Conservation (phyloP, 2,797 vertebrate genomes). For the Triplophysa yarkandensis region DNA sequence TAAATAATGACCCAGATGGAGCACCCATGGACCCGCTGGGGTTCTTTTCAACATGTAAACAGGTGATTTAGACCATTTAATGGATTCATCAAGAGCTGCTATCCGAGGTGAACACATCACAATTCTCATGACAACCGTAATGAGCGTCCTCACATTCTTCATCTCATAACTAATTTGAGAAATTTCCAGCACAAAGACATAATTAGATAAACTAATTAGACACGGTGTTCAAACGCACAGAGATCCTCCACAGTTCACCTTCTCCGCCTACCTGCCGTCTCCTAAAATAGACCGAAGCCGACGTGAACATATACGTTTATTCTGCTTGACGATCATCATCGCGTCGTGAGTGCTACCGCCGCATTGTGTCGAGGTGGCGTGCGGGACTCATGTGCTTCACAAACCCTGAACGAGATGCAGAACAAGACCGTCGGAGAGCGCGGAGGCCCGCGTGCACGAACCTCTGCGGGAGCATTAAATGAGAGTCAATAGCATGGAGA, state of each 20-base stretch:
- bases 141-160: conserved; percentile 80
- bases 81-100: background rate
- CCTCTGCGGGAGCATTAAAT: conserved; percentile 45
- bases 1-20: background rate
- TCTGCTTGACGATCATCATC: conserved; percentile 66
- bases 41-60: background rate
- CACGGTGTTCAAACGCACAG: conserved; percentile 76
- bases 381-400: conserved; percentile 2
- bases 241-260: conserved; percentile 82
- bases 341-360: conserved; percentile 55
- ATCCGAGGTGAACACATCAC: background rate
- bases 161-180: conserved; percentile 84
- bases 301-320: conserved; percentile 74
- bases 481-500: conserved; percentile 43
- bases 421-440: background rate
- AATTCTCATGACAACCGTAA: conserved; percentile 83
- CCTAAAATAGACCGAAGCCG: conserved; percentile 79
- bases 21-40: too few species aligned
- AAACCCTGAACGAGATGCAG: background rate
- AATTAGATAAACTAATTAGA: conserved; percentile 87
- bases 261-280: conserved; percentile 80
- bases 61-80: conserved; percentile 1
- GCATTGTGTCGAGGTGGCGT: background rate
- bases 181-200: conserved; percentile 87
- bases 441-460: conserved; percentile 8